Evolutionary conservation across 2,113 vertebrate species (phyloP).

Genomic region (Gymnobelideus leadbeateri): DNA sequence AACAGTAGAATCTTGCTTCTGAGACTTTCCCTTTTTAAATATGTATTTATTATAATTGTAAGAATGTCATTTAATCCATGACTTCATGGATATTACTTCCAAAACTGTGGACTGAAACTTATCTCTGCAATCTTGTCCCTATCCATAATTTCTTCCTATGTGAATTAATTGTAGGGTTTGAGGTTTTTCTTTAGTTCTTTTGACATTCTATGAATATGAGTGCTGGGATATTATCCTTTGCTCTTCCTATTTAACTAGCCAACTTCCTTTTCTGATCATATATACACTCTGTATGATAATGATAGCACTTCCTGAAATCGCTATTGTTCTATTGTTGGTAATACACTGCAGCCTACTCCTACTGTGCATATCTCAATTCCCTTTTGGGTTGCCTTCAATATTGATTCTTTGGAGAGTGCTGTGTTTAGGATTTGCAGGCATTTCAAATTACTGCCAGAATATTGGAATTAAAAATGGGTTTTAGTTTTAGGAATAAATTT

Average conservation of each 20-base stretch:
- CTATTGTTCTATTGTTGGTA: neutral
- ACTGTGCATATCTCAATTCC: neutral
- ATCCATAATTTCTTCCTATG: neutral
- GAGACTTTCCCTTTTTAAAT: slow-evolving; percentile 46
- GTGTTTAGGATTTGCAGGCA: no score
- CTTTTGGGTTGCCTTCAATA: neutral
- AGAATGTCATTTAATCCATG: neutral
- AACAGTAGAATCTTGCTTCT: slow-evolving; percentile 19
- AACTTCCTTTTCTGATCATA: neutral
- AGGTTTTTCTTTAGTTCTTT: neutral
- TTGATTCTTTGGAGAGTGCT: neutral
- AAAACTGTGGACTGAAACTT: neutral
- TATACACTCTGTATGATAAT: neutral
- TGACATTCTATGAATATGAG: neutral
- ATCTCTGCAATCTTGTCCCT: neutral
- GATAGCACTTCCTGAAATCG: neutral
- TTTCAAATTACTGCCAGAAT: neutral
- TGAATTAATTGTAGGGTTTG: neutral
- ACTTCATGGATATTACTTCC: neutral
- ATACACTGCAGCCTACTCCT: neutral
- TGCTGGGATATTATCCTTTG: neutral
- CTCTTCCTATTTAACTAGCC: neutral
- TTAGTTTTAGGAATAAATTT: neutral
- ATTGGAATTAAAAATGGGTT: neutral
- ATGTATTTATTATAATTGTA: slow-evolving; percentile 26